These are phyloP conservation scores for Strigops habroptila DNA, from an alignment of 2,113 vertebrate genomes.

Conservation along the genomic window DNA sequence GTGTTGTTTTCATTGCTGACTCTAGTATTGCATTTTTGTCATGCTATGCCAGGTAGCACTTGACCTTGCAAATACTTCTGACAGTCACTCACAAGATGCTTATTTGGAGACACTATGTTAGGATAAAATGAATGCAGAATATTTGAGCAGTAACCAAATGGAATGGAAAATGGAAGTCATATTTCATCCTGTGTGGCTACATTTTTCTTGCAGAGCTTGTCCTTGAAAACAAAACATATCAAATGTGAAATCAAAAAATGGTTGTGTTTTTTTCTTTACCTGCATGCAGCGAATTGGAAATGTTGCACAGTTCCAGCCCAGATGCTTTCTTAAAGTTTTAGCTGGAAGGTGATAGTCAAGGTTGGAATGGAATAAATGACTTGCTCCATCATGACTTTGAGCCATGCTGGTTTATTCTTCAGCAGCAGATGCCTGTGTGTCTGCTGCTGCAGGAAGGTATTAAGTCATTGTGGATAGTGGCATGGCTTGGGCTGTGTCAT, in stretches of 20 bases:
- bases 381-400: neutral
- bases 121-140: slow-evolving; percentile 68
- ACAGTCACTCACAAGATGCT: neutral
- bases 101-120: slow-evolving; percentile 18
- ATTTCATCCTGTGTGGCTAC: slow-evolving; percentile 71
- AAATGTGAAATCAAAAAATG: slow-evolving; percentile 73
- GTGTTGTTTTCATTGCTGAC: neutral
- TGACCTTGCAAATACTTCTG: slow-evolving; percentile 66
- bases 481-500: neutral
- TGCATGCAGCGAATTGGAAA: slow-evolving; percentile 69
- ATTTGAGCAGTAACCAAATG: slow-evolving; percentile 66
- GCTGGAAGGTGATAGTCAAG: slow-evolving; percentile 69
- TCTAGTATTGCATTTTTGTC: neutral
- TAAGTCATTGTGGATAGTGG: neutral
- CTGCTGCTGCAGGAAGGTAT: neutral
- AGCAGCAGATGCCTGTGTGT: neutral
- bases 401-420: neutral
- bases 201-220: slow-evolving; percentile 70
- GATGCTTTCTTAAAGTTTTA: slow-evolving; percentile 48
- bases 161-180: slow-evolving; percentile 71
- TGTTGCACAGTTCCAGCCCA: slow-evolving; percentile 31
- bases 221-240: slow-evolving; percentile 76
- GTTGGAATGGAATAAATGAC: slow-evolving; percentile 57
- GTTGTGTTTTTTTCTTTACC: neutral
- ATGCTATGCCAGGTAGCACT: neutral